These are phyloP conservation scores for Ibycter americanus DNA, from an alignment of 2,797 vertebrate genomes.

Conservation along the genomic window DNA sequence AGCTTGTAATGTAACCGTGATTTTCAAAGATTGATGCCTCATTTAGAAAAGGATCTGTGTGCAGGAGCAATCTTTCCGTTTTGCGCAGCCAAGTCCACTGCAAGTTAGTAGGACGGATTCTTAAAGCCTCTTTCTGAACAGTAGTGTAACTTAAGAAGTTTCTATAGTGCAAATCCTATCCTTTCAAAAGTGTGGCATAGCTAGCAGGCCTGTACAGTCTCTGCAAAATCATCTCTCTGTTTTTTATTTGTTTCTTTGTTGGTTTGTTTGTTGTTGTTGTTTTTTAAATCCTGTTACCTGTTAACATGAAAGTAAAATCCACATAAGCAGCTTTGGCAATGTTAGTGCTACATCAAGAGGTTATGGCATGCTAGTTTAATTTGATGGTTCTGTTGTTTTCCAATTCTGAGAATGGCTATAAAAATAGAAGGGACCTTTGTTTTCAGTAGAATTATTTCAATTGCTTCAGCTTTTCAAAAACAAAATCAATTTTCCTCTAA, in stretches of 20 bases:
- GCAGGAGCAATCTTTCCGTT: not conserved
- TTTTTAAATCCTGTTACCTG: not conserved
- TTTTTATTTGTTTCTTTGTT: not conserved
- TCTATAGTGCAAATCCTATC: not conserved
- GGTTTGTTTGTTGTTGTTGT: not conserved
- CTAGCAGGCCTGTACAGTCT: not conserved
- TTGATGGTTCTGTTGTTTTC: slow-evolving; percentile 2
- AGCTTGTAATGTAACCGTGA: not conserved
- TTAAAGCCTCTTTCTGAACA: not conserved
- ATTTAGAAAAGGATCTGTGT: not conserved
- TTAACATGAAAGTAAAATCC: not conserved
- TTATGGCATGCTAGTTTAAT: not conserved
- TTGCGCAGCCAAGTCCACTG: not conserved
- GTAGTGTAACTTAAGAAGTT: not conserved
- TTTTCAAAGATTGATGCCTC: not conserved
- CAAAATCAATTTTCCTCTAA: slow-evolving; percentile 32
- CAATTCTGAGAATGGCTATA: not conserved
- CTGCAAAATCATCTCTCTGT: not conserved
- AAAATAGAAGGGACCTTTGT: slow-evolving; percentile 23
- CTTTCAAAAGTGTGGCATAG: not conserved
- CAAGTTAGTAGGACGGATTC: not conserved
- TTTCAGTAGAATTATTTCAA: slow-evolving; percentile 15
- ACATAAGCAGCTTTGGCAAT: not conserved
- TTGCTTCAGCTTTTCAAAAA: not conserved
- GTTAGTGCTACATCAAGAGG: not conserved